Percentiles rank a stretch among this genome's conserved stretches.
Evolutionary conservation across 2,797 vertebrate species (phyloP).

Genomic region (Bovichtus diacanthus): DNA sequence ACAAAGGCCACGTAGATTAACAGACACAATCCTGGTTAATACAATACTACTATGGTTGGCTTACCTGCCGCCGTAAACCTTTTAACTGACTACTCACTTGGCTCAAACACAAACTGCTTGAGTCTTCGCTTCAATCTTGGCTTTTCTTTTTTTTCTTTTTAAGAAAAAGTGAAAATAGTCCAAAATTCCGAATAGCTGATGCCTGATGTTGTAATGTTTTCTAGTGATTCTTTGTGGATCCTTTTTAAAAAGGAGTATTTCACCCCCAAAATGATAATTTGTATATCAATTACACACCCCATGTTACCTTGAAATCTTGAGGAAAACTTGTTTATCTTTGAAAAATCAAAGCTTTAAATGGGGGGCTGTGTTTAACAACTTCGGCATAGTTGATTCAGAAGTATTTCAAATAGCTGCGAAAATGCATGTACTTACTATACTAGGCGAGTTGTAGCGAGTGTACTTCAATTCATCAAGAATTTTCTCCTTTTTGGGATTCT

Average conservation of each 20-base stretch:
- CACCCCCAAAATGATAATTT: no score
- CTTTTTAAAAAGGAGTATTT: not conserved
- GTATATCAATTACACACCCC: no score
- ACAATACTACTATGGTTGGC: slow-evolving; percentile 48
- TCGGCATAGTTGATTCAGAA: no score
- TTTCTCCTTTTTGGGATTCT: no score
- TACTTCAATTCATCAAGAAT: no score
- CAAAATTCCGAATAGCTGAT: not conserved
- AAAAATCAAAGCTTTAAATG: no score
- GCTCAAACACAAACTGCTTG: slow-evolving; percentile 28
- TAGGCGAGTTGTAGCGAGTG: no score
- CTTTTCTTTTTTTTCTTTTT: not conserved
- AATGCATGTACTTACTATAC: no score
- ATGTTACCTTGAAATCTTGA: no score
- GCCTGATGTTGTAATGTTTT: not conserved
- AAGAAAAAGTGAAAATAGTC: not conserved
- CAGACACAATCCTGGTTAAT: slow-evolving; percentile 68
- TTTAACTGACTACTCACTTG: slow-evolving; percentile 42
- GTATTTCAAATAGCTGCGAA: no score
- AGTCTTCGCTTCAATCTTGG: slow-evolving; percentile 8
- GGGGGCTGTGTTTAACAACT: no score
- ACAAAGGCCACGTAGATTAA: slow-evolving; percentile 75
- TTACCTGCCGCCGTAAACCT: slow-evolving; percentile 59
- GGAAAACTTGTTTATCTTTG: no score
- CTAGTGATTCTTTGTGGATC: not conserved